Evolutionary conservation across 2,888 invertebrate species (phyloP).

Genomic region (Platycheirus albimanus): DNA sequence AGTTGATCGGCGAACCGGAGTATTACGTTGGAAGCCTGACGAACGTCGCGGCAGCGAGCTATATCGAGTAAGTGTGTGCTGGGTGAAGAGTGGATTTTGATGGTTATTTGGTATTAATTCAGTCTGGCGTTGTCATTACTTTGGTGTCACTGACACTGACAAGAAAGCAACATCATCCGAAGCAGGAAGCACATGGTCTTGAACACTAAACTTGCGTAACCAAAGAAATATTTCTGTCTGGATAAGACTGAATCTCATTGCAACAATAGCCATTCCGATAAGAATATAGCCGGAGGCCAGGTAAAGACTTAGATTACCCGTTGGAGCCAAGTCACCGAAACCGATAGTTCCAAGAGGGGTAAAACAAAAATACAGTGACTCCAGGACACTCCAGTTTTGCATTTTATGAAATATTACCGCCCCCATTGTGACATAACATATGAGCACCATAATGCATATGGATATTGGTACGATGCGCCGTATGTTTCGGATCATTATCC

Average conservation of each 20-base stretch:
- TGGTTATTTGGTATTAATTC: conserved; percentile 81
- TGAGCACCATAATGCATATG: conserved; percentile 92
- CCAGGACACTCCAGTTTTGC: conserved; percentile 95
- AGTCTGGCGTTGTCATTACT: conserved; percentile 85
- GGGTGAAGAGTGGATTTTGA: conserved; percentile 81
- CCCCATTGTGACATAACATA: conserved; percentile 94
- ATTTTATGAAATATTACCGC: conserved; percentile 94
- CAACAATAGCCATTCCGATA: conserved; percentile 92
- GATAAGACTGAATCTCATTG: conserved; percentile 93
- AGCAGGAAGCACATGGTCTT: conserved; percentile 82
- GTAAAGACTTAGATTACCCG: conserved; percentile 88
- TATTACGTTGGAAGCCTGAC: conserved; percentile 86
- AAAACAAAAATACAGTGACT: conserved; percentile 92
- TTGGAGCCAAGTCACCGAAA: conserved; percentile 90
- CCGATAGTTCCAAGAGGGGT: conserved; percentile 92
- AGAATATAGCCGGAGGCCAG: conserved; percentile 92
- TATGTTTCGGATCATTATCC: too few relatives aligned
- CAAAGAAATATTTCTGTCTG: conserved; percentile 88
- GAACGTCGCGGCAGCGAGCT: conserved; percentile 84
- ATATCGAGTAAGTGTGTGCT: conserved; percentile 84
- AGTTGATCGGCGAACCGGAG: conserved; percentile 86
- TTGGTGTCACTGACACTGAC: conserved; percentile 84
- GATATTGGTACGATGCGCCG: conserved; percentile 96
- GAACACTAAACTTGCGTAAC: conserved; percentile 82
- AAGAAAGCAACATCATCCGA: conserved; percentile 84